Base-by-base conservation (phyloP, 2,888 invertebrate species). In the Crossocerus cetratus region DNA sequence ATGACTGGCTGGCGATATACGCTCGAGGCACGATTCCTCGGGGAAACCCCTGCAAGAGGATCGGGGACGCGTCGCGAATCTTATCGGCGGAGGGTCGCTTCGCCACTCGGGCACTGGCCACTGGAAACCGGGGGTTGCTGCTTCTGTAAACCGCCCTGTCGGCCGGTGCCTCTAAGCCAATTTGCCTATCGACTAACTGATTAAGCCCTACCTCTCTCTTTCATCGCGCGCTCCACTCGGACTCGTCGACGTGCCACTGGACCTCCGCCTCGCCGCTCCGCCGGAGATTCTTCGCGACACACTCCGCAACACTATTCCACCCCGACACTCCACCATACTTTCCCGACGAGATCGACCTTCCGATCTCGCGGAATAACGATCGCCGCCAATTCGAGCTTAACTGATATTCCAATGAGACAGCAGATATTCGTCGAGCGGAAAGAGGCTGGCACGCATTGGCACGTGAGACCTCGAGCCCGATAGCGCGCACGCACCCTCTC, bases 181-280 rank as follows among this genome's bases (percentile, higher is more conserved):
- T 90, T 90, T 90, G 88, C 85, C 87, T 90, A 90, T 90, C 89
- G 90, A 90, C 90, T 86, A 90, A 87, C 90, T 90, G 90, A 90
- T 90, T 90, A 90, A 90, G 88, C 87, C 88, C 88, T 89, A 87
- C 88, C 32, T 87, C 85, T 87, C 85, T 86, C 84, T 86, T 83
- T 85, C 85, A 84, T 83, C 79, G 83, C 67, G 63, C n/a, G n/a
- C n/a, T n/a, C n/a, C n/a, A n/a, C 63, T 77, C 72, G 80, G 82
- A n/a, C n/a, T n/a, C 77, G 77, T 76, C 73, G 43, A 54, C 53
- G 54, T 16, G 49, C 2, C 57, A 32, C 43, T 53, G 68, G 61
- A 45, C 45, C 60, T 60, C 45, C n/a, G 1, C 14, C 43, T 8
- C 18, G 1, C n/a, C 3, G 14, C 14, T n/a, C 3, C 56, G 14